These are phyloP conservation scores for Notoglanidium macrostoma DNA, from an alignment of 2,797 vertebrate species.

Conservation along the genomic window DNA sequence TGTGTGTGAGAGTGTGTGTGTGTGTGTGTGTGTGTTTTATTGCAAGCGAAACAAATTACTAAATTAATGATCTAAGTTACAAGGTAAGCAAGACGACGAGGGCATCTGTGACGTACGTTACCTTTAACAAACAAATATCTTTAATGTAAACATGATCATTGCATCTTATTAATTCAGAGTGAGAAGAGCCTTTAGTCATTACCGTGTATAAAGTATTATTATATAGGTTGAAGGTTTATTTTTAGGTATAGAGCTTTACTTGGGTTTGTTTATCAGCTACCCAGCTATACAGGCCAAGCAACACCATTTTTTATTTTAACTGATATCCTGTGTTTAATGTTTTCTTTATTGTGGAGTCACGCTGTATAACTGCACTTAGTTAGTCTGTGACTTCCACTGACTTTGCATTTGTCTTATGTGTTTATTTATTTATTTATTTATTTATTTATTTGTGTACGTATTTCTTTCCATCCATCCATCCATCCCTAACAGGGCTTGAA, in stretches of 20 bases:
- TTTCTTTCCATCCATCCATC: neutral
- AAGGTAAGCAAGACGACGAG: neutral
- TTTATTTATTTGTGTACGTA: neutral
- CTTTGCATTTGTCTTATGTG: neutral
- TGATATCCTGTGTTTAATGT: neutral
- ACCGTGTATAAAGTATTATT: neutral
- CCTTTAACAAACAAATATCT: neutral
- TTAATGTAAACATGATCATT: neutral
- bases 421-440: neutral
- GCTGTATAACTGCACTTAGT: neutral
- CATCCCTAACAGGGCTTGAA: slow-evolving; percentile 83
- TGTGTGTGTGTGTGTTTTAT: neutral
- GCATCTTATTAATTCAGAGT: neutral
- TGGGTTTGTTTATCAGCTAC: neutral
- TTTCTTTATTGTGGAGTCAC: neutral
- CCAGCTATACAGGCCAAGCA: neutral
- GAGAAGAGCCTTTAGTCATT: neutral
- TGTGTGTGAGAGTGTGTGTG: neutral
- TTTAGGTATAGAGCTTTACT: no score
- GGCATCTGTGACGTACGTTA: neutral
- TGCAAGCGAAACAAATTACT: neutral
- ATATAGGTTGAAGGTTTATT: no score
- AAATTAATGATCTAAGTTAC: neutral
- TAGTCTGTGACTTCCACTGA: neutral
- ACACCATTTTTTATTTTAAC: neutral